Evolutionary conservation across 2,113 vertebrate species (phyloP).

Genomic region (Rhinoderma darwinii): DNA sequence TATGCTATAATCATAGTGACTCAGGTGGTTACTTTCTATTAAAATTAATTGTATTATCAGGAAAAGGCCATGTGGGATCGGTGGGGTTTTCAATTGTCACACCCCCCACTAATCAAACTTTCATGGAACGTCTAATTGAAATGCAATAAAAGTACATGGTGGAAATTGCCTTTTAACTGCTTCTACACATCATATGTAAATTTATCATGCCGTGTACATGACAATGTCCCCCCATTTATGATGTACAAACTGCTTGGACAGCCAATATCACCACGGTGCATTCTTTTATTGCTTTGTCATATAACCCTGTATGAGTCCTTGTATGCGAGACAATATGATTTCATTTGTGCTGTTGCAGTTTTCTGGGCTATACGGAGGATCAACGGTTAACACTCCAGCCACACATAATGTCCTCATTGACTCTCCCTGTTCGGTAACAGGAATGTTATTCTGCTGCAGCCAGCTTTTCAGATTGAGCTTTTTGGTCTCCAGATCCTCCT

Average conservation of each 20-base stretch:
- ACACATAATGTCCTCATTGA: slow-evolving; percentile 74
- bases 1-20: too few species aligned
- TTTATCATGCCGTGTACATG: neutral
- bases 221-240: too few species aligned
- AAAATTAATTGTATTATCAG: too few species aligned
- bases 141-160: too few species aligned
- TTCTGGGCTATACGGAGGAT: slow-evolving; percentile 83
- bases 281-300: slow-evolving; percentile 50
- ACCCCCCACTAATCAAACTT: too few species aligned
- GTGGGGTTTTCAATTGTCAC: too few species aligned
- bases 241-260: neutral
- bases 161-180: too few species aligned
- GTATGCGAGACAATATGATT: slow-evolving; percentile 88
- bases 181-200: too few species aligned
- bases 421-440: slow-evolving; percentile 78
- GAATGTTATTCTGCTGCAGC: slow-evolving; percentile 88
- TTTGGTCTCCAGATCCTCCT: slow-evolving; percentile 72
- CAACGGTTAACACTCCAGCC: slow-evolving; percentile 82
- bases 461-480: slow-evolving; percentile 75
- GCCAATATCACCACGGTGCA: neutral
- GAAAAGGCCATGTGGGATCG: too few species aligned
- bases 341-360: slow-evolving; percentile 89
- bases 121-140: too few species aligned
- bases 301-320: slow-evolving; percentile 79
- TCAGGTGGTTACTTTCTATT: too few species aligned